Conservation (phyloP, 2,888 invertebrate genomes). For the Theretra japonica region DNA sequence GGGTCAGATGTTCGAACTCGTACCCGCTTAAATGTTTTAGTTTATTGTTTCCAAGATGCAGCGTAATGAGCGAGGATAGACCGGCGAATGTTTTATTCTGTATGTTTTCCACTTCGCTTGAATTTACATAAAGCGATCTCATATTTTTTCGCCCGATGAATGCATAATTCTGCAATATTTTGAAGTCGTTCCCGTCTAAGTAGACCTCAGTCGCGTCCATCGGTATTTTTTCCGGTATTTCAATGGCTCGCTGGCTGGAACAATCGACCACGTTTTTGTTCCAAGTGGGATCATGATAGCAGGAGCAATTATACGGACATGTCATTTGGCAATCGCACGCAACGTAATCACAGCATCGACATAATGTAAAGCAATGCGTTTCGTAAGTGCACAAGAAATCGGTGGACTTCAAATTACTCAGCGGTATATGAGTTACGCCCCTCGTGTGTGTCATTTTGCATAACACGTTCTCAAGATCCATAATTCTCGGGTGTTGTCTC, state of each 20-base stretch:
- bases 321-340: slow-evolving; percentile 99
- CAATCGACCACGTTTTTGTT: slow-evolving; percentile 96
- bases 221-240: slow-evolving; percentile 94
- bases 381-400: slow-evolving; percentile 96
- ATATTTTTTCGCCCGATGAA: slow-evolving; percentile 96
- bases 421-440: slow-evolving; percentile 90
- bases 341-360: slow-evolving; percentile 98
- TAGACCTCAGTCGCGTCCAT: slow-evolving; percentile 98
- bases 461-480: slow-evolving; percentile 94
- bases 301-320: slow-evolving; percentile 96
- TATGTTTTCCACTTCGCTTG: slow-evolving; percentile 92
- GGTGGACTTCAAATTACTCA: slow-evolving; percentile 90
- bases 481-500: slow-evolving; percentile 93
- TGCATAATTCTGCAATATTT: slow-evolving; percentile 93
- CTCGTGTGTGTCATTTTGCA: slow-evolving; percentile 94
- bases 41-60: slow-evolving; percentile 94
- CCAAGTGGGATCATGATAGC: slow-evolving; percentile 97
- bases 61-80: slow-evolving; percentile 89
- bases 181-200: slow-evolving; percentile 95
- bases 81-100: slow-evolving; percentile 96
- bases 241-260: slow-evolving; percentile 89
- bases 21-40: slow-evolving; percentile 91
- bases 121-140: slow-evolving; percentile 93
- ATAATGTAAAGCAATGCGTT: slow-evolving; percentile 96
- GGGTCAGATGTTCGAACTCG: slow-evolving; percentile 93